Evolutionary conservation across 2,797 vertebrate species (phyloP).

Genomic region (Percopsis omiscomaycus): DNA sequence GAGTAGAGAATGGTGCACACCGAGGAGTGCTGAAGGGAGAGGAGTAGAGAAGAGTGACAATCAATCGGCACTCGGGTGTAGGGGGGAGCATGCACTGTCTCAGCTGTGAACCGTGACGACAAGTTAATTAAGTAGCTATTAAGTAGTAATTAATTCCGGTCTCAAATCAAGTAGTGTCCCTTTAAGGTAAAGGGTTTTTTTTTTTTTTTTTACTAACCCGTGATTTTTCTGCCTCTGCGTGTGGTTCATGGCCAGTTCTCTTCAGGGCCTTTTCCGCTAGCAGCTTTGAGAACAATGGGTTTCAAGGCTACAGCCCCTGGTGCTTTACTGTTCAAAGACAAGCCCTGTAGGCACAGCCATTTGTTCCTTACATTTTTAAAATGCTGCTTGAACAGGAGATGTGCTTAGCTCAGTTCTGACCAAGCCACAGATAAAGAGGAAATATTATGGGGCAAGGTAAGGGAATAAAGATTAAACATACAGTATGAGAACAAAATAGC

Average conservation of each 20-base stretch:
- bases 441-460: constrained; percentile 40
- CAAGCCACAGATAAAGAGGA: constrained; percentile 62
- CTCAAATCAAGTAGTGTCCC: no score
- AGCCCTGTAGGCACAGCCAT: constrained; percentile 39
- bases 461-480: constrained; percentile 19
- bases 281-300: constrained; percentile 51
- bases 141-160: no score
- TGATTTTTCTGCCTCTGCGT: constrained; percentile 27
- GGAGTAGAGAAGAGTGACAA: neutral
- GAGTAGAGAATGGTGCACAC: neutral
- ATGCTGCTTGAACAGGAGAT: constrained; percentile 55
- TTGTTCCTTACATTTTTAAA: constrained; percentile 26
- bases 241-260: constrained; percentile 26
- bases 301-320: constrained; percentile 34
- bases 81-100: no score
- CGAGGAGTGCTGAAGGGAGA: neutral
- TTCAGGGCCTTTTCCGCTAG: constrained; percentile 22
- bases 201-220: constrained; percentile 2
- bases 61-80: no score
- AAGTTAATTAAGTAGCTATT: no score
- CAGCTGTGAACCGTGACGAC: no score
- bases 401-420: constrained; percentile 61
- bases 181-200: constrained; percentile 13
- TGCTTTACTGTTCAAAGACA: constrained; percentile 44
- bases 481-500: constrained; percentile 26